Conservation (phyloP, 2,113 vertebrate species). For the Tupaia tana region DNA sequence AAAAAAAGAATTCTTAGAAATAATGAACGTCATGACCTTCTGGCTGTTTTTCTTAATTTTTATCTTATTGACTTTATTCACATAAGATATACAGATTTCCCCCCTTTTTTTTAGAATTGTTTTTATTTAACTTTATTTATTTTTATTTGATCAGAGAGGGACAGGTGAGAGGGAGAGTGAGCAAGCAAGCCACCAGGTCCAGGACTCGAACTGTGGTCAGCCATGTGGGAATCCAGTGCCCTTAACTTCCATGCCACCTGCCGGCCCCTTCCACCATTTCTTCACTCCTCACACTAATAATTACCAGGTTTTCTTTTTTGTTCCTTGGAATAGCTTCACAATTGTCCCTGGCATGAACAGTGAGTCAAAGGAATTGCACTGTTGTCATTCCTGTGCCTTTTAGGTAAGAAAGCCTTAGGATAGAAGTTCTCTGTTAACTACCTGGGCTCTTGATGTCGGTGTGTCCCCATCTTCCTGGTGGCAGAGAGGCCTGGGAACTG, state of each 20-base stretch:
- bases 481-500: neutral
- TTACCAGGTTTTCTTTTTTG: neutral
- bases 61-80: neutral
- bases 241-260: too few relatives aligned
- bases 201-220: too few relatives aligned
- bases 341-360: neutral
- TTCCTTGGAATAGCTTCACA: too few relatives aligned
- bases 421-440: neutral
- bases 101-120: too few relatives aligned
- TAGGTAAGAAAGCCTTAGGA: neutral
- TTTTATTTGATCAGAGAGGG: too few relatives aligned
- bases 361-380: neutral
- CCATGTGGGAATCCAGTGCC: too few relatives aligned
- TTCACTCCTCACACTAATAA: neutral
- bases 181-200: too few relatives aligned
- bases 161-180: too few relatives aligned
- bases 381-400: neutral
- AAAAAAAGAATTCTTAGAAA: neutral
- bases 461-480: neutral
- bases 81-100: neutral
- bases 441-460: neutral
- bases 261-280: neutral
- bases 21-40: neutral
- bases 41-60: neutral
- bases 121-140: too few relatives aligned